These are phyloP conservation scores for Struthio camelus DNA, from an alignment of 2,113 vertebrate species.

Conservation along the genomic window DNA sequence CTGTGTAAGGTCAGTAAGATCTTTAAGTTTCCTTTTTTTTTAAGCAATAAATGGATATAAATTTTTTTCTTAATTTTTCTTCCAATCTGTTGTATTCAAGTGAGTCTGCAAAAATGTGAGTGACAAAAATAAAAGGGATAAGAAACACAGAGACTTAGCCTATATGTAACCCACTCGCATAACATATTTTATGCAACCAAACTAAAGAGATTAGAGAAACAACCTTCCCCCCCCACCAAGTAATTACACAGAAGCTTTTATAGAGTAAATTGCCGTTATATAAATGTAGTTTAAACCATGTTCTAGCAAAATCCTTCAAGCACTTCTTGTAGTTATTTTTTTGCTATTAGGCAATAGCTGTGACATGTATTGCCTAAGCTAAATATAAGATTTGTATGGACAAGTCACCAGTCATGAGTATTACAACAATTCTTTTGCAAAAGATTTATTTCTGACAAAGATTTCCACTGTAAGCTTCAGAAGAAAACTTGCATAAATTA, in stretches of 20 bases:
- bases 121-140: neutral
- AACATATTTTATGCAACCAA: slow-evolving; percentile 2
- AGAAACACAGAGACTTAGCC: neutral
- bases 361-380: neutral
- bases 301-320: neutral
- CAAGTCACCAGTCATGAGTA: neutral
- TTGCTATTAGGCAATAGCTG: neutral
- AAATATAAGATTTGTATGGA: neutral
- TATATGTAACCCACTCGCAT: neutral
- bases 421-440: neutral
- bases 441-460: neutral
- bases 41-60: neutral
- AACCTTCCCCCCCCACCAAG: neutral
- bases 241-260: slow-evolving; percentile 4
- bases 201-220: slow-evolving; percentile 3
- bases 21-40: neutral
- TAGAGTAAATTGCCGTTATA: neutral
- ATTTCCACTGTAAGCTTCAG: neutral
- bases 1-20: neutral
- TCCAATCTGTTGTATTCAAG: neutral
- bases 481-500: neutral
- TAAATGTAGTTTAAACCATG: slow-evolving; percentile 10
- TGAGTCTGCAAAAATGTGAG: neutral
- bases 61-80: neutral
- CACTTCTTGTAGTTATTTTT: neutral